phyloP scores from a whole-genome alignment of 2,797 vertebrate species.

The Arnoldichthys spilopterus region DNA sequence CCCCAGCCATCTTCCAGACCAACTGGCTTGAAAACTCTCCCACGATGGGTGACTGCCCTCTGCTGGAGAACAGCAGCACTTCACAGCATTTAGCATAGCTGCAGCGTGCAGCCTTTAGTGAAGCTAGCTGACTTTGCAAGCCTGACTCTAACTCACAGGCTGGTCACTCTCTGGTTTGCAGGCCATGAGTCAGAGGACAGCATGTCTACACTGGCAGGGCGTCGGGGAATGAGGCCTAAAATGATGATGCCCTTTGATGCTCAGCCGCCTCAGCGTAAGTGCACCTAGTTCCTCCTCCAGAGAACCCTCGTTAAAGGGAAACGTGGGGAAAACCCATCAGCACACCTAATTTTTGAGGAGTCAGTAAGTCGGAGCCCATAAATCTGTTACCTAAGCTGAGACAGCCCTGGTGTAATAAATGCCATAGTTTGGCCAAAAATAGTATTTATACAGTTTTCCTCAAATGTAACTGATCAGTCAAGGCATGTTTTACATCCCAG shows the following conservation, averaged over 20 bases:
- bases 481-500: background rate
- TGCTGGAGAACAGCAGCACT: constrained; percentile 34
- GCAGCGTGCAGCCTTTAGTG: constrained; percentile 17
- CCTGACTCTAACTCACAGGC: constrained; percentile 73
- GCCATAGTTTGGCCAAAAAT: background rate
- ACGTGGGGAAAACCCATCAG: background rate
- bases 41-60: constrained; percentile 42
- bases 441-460: background rate
- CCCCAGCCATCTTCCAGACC: background rate
- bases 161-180: constrained; percentile 80
- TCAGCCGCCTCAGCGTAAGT: constrained; percentile 98
- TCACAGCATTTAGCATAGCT: constrained; percentile 4
- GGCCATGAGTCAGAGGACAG: constrained; percentile 97
- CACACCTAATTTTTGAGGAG: background rate
- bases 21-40: background rate
- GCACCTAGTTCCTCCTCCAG: constrained; percentile 37
- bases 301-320: background rate
- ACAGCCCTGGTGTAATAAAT: background rate
- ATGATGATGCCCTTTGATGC: constrained; percentile 99
- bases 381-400: background rate
- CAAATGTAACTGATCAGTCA: background rate
- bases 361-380: background rate
- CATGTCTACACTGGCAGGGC: constrained; percentile 95
- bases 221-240: constrained; percentile 97
- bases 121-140: constrained; percentile 19